Evolutionary conservation across 2,888 invertebrate genomes (phyloP).

Genomic region (Pristionchus arcanus): DNA sequence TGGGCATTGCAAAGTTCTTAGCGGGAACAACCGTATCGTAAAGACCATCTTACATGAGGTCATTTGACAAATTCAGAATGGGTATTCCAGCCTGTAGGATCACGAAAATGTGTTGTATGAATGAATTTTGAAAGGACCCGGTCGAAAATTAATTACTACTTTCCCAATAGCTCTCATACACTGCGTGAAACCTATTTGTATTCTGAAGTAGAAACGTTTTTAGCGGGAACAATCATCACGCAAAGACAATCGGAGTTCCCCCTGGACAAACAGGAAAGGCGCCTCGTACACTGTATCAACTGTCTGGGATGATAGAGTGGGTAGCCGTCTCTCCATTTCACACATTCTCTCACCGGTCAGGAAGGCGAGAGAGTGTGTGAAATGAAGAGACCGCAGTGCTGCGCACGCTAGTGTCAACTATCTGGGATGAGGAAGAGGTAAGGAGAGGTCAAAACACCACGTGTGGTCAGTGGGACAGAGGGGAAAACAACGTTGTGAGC

Average conservation of each 20-base stretch:
- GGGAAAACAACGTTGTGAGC: background rate
- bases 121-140: background rate
- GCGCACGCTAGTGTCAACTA: background rate
- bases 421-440: background rate
- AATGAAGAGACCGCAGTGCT: too few species aligned
- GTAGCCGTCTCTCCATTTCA: too few species aligned
- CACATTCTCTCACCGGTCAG: too few species aligned
- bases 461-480: background rate
- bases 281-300: background rate
- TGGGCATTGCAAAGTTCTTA: too few species aligned
- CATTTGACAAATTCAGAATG: too few species aligned
- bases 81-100: too few species aligned
- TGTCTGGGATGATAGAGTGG: background rate
- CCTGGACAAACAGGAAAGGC: background rate
- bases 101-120: background rate
- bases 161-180: background rate
- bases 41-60: too few species aligned
- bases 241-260: background rate
- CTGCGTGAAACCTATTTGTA: background rate
- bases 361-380: too few species aligned
- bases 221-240: background rate
- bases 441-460: conserved; percentile 14
- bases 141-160: background rate
- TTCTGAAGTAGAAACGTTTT: background rate
- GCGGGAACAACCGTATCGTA: too few species aligned